Evolutionary conservation across 2,888 invertebrate species (phyloP).

Genomic region (Mesodorylaimus sp.): DNA sequence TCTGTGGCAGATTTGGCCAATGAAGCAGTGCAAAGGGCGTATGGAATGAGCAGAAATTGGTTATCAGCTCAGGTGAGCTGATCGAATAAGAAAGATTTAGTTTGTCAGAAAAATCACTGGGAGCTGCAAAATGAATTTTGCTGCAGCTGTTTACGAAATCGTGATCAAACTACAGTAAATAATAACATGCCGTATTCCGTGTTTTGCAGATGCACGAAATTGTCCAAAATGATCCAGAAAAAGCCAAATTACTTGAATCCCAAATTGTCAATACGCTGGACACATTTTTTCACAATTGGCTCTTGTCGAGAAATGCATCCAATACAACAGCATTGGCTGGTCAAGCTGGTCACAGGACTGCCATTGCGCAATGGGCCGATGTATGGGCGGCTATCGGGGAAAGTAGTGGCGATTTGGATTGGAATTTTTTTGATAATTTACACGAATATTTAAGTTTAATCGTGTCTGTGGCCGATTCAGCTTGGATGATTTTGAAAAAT

Average conservation of each 20-base stretch:
- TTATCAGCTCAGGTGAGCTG: neutral
- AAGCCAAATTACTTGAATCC: neutral
- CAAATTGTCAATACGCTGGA: neutral
- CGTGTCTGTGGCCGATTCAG: neutral
- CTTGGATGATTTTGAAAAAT: neutral
- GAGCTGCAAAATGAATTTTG: too few species aligned
- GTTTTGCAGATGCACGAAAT: slow-evolving; percentile 2
- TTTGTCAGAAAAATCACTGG: too few species aligned
- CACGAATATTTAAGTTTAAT: slow-evolving; percentile 1
- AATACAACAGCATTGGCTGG: too few species aligned
- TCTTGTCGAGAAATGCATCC: neutral
- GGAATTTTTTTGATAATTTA: neutral
- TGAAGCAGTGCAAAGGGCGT: slow-evolving; percentile 3
- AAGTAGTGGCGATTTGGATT: neutral
- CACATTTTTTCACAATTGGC: neutral
- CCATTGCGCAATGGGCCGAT: neutral
- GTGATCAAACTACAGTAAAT: too few species aligned
- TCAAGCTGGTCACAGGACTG: neutral
- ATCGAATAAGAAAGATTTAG: too few species aligned
- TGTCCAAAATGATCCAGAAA: neutral
- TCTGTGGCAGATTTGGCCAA: neutral
- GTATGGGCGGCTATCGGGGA: neutral
- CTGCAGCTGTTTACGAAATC: too few species aligned
- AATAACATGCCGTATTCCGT: too few species aligned
- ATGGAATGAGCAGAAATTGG: neutral